phyloP scores from a whole-genome alignment of 2,888 invertebrate genomes.

The Archaeoteleia sp. region DNA sequence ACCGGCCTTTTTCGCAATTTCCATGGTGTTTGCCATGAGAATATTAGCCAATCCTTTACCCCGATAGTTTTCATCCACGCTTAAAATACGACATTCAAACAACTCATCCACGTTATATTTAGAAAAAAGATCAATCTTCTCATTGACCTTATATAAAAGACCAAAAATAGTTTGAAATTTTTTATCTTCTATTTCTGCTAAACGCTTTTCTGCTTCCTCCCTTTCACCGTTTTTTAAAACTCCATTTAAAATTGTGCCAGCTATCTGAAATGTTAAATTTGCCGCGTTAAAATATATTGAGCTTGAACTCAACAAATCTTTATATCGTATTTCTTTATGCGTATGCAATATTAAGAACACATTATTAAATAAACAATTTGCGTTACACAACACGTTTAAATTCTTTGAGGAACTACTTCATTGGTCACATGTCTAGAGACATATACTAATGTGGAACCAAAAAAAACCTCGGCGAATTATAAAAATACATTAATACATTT shows the following conservation, averaged over 20 bases:
- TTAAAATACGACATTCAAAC: slow-evolving; percentile 87
- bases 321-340: too few relatives aligned
- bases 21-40: slow-evolving; percentile 81
- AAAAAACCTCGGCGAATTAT: too few relatives aligned
- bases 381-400: too few relatives aligned
- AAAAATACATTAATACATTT: too few relatives aligned
- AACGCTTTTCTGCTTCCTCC: slow-evolving; percentile 81
- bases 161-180: slow-evolving; percentile 88
- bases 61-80: slow-evolving; percentile 83
- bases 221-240: slow-evolving; percentile 83
- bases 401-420: too few relatives aligned
- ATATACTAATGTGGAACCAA: too few relatives aligned
- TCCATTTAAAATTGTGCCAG: slow-evolving; percentile 88
- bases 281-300: background rate
- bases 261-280: slow-evolving; percentile 78
- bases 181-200: slow-evolving; percentile 81
- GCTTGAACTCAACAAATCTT: too few relatives aligned
- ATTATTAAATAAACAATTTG: too few relatives aligned
- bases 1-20: slow-evolving; percentile 80
- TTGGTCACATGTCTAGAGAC: too few relatives aligned
- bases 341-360: too few relatives aligned
- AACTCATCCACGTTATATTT: slow-evolving; percentile 82
- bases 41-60: slow-evolving; percentile 86
- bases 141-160: slow-evolving; percentile 83
- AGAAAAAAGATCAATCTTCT: slow-evolving; percentile 82